Conservation (phyloP, 1,140 invertebrate genomes). For the Atta texana region DNA sequence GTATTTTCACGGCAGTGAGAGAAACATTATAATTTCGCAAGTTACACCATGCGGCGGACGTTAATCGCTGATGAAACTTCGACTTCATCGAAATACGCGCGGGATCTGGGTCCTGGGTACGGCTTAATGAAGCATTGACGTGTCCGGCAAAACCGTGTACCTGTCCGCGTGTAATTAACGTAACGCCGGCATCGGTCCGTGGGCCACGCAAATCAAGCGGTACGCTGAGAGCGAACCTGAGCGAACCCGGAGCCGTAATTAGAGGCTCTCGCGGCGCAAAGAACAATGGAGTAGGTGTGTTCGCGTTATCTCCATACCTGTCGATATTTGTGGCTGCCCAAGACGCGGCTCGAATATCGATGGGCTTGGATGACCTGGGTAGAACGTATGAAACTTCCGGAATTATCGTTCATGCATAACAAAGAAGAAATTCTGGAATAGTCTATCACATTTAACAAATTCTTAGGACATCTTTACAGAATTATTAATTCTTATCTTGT, state of each 20-base stretch:
- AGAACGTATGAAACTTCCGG: slow-evolving; percentile 32
- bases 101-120: slow-evolving; percentile 43
- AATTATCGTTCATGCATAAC: slow-evolving; percentile 36
- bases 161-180: slow-evolving; percentile 80
- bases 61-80: slow-evolving; percentile 72
- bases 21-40: slow-evolving; percentile 34
- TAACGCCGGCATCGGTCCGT: slow-evolving; percentile 72
- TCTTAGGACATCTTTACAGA: not conserved
- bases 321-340: slow-evolving; percentile 61
- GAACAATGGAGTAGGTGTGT: slow-evolving; percentile 67
- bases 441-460: not conserved
- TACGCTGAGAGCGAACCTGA: slow-evolving; percentile 40
- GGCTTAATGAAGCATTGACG: slow-evolving; percentile 82
- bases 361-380: slow-evolving; percentile 34
- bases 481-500: not conserved
- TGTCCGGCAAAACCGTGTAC: slow-evolving; percentile 67
- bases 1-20: slow-evolving; percentile 37
- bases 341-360: slow-evolving; percentile 61
- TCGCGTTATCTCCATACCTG: slow-evolving; percentile 57
- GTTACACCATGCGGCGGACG: slow-evolving; percentile 30
- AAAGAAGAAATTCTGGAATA: not conserved
- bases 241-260: slow-evolving; percentile 71
- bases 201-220: slow-evolving; percentile 79
- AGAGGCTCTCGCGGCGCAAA: slow-evolving; percentile 72
- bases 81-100: slow-evolving; percentile 59